Percentiles rank a stretch among this genome's conserved stretches.
Conservation (phyloP, 1,140 invertebrate species). For the Acromyrmex heyeri region DNA sequence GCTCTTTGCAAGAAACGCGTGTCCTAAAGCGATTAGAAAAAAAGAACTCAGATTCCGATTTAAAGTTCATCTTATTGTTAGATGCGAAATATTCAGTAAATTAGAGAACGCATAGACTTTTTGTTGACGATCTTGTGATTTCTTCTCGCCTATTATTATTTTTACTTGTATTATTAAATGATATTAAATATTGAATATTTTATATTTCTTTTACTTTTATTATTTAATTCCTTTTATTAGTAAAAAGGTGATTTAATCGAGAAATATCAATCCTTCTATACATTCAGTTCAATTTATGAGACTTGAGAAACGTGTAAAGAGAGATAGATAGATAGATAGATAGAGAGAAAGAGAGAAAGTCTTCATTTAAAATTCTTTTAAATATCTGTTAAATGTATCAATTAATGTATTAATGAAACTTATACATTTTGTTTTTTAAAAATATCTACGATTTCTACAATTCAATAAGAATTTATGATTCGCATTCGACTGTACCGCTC, state of each 20-base stretch:
- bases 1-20: constrained; percentile 55
- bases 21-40: constrained; percentile 10
- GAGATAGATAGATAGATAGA: too few species aligned
- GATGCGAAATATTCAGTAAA: background rate
- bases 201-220: background rate
- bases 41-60: background rate
- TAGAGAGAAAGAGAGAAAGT: too few species aligned
- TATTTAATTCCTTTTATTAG: constrained; percentile 5
- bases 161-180: background rate
- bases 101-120: background rate
- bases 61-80: background rate
- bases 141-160: background rate
- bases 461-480: constrained; percentile 15
- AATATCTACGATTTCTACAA: background rate
- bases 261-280: background rate
- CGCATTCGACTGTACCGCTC: background rate
- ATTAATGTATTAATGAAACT: background rate
- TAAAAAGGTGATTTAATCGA: background rate
- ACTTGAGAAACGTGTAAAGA: background rate
- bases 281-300: background rate
- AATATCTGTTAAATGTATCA: background rate
- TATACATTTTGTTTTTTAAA: background rate
- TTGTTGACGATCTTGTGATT: background rate
- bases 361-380: background rate
- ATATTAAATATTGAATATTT: background rate